A percentile compares a stretch with the other conserved stretches of the same genome.
These are phyloP conservation scores for Lycopodina hypogea DNA, from an alignment of 37 sponge, comb jelly and placozoan genomes.

Conservation along the genomic window DNA sequence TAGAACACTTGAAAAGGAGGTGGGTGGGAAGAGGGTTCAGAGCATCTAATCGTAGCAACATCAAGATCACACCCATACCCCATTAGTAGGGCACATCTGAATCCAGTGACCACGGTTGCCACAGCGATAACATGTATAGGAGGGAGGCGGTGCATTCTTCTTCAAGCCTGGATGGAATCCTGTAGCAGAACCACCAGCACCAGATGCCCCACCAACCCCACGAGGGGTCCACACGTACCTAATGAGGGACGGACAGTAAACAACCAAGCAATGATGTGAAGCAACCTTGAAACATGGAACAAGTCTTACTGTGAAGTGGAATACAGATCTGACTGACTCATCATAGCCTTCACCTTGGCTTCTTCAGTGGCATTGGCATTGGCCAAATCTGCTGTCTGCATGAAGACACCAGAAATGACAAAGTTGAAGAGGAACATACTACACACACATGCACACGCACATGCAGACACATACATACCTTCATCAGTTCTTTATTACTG, in stretches of 20 bases:
- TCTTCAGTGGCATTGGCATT: conserved; percentile 82
- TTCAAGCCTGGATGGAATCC: conserved; percentile 1
- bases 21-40: no score
- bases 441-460: no score
- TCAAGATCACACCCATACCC: conserved; percentile 62
- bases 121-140: conserved; percentile 87
- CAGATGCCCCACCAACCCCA: conserved; percentile 7
- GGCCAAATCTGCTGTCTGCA: conserved; percentile 72
- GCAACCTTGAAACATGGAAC: not conserved
- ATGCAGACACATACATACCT: no score
- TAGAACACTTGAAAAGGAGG: no score
- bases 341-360: conserved; percentile 87
- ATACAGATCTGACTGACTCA: conserved; percentile 78
- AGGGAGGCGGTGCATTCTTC: conserved; percentile 68
- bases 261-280: no score
- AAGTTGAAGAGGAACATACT: not conserved
- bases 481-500: conserved; percentile 3
- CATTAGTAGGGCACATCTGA: conserved; percentile 85
- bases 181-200: not conserved
- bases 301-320: conserved; percentile 61
- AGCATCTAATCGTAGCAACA: no score
- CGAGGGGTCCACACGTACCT: conserved; percentile 30
- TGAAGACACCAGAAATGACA: not conserved
- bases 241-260: not conserved
- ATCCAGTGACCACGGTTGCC: conserved; percentile 86